Conservation (phyloP, 2,797 vertebrate species). For the Schizothorax lantsangensis region DNA sequence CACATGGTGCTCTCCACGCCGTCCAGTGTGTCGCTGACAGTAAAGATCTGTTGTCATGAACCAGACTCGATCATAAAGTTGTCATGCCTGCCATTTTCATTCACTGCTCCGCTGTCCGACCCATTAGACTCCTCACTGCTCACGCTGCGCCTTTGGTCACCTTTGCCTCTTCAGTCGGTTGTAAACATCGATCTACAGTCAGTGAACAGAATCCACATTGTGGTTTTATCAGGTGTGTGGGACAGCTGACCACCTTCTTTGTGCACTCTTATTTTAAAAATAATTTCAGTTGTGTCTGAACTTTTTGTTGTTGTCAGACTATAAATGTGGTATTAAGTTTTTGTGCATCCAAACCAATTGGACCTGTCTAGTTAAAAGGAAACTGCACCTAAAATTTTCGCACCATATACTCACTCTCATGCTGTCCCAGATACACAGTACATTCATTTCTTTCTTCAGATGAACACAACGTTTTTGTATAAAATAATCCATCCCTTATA, state of each 20-base stretch:
- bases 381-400: background rate
- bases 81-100: slow-evolving; percentile 15
- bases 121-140: background rate
- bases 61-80: slow-evolving; percentile 8
- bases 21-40: slow-evolving; percentile 8
- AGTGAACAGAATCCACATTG: background rate
- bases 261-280: background rate
- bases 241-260: background rate
- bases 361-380: background rate
- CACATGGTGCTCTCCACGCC: background rate
- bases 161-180: background rate
- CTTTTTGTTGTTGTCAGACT: background rate
- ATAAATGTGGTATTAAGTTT: background rate
- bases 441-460: background rate
- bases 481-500: background rate
- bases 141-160: background rate
- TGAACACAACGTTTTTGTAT: background rate
- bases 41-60: slow-evolving; percentile 31
- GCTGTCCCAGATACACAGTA: background rate
- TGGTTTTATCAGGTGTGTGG: background rate
- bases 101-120: background rate
- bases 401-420: background rate
- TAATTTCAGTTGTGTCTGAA: background rate
- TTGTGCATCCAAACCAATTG: background rate
- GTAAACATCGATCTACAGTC: background rate